Conservation (phyloP, 2,113 vertebrate genomes). For the Forbesichthys papilliferus region DNA sequence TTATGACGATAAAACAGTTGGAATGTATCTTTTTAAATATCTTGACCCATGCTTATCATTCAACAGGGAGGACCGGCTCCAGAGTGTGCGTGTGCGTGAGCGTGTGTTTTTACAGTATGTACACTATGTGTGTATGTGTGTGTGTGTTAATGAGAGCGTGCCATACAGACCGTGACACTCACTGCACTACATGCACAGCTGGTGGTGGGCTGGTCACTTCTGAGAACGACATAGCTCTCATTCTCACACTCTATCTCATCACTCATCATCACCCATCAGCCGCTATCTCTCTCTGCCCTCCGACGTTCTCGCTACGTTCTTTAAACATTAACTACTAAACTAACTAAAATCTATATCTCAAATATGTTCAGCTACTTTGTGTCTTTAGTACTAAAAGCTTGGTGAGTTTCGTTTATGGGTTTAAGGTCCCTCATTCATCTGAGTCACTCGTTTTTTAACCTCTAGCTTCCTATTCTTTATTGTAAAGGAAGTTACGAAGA, state of each 20-base stretch:
- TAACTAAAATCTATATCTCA: background rate
- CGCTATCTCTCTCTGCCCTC: conserved; percentile 44
- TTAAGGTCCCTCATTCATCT: background rate
- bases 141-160: conserved; percentile 15
- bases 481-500: background rate
- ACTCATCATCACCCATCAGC: conserved; percentile 23
- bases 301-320: background rate
- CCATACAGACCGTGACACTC: background rate
- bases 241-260: conserved; percentile 57
- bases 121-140: conserved; percentile 1
- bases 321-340: background rate
- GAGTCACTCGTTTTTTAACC: background rate
- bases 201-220: conserved; percentile 53
- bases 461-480: background rate
- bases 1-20: no score
- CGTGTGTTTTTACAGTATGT: conserved; percentile 16
- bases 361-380: conserved; percentile 5
- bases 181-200: conserved; percentile 55
- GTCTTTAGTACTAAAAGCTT: background rate
- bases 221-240: conserved; percentile 55
- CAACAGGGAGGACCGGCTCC: conserved; percentile 12
- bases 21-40: no score
- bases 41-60: background rate
- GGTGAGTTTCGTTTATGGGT: background rate
- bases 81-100: conserved; percentile 4